These are phyloP conservation scores for Drosophila kohkoa DNA, from an alignment of 1,140 invertebrate species.

Conservation along the genomic window DNA sequence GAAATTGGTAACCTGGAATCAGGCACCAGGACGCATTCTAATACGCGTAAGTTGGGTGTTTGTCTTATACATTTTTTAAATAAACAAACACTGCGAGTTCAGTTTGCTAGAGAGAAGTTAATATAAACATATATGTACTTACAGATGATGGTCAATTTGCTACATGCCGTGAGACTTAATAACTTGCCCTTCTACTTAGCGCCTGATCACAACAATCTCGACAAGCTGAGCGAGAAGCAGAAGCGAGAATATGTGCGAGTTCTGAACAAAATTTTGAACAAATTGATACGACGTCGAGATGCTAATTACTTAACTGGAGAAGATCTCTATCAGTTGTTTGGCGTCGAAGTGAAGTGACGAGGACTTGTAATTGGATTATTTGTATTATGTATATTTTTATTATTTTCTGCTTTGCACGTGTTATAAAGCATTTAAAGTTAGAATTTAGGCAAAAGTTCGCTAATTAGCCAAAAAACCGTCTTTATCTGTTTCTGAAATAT, in stretches of 20 bases:
- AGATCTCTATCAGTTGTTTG: slow-evolving; percentile 30
- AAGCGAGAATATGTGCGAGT: neutral
- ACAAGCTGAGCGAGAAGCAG: neutral
- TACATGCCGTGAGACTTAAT: slow-evolving; percentile 5
- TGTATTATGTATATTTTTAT: slow-evolving; percentile 46
- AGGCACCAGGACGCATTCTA: slow-evolving; percentile 45
- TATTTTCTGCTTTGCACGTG: slow-evolving; percentile 38
- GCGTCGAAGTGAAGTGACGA: slow-evolving; percentile 9
- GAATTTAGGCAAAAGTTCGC: slow-evolving; percentile 57
- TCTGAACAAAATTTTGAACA: neutral
- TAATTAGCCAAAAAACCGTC: slow-evolving; percentile 58
- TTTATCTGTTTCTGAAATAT: slow-evolving; percentile 51
- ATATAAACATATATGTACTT: neutral
- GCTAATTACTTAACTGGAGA: slow-evolving; percentile 25
- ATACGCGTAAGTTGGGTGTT: slow-evolving; percentile 37
- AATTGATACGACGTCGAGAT: slow-evolving; percentile 13
- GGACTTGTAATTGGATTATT: slow-evolving; percentile 2
- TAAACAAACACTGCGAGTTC: too few species aligned
- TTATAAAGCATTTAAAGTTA: slow-evolving; percentile 68
- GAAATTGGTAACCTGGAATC: slow-evolving; percentile 25
- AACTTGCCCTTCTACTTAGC: slow-evolving; percentile 50
- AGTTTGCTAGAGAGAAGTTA: neutral
- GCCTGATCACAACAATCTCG: slow-evolving; percentile 41
- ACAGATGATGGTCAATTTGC: slow-evolving; percentile 21
- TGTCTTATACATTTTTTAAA: too few species aligned